These are phyloP conservation scores for Oryzias woworae DNA, from an alignment of 2,113 vertebrate genomes.

Conservation along the genomic window DNA sequence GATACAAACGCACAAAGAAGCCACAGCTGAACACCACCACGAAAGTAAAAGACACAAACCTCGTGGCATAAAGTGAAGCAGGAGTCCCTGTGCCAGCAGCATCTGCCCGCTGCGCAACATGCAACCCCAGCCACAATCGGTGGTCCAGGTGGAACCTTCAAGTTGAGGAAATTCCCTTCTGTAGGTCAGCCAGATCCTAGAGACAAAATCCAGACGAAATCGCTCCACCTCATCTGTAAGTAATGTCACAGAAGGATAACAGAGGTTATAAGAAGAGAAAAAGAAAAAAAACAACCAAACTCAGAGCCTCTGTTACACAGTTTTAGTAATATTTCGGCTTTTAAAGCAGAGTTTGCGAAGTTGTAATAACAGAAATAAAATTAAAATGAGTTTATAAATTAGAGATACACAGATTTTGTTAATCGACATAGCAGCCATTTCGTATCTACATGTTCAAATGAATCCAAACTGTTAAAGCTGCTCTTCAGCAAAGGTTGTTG, in stretches of 20 bases:
- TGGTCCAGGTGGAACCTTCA: constrained; percentile 83
- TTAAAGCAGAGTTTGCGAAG: too few relatives aligned
- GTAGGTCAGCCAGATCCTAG: constrained; percentile 89
- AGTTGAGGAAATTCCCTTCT: constrained; percentile 87
- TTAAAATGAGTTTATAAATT: too few relatives aligned
- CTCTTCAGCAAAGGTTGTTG: too few relatives aligned
- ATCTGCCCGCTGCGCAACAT: constrained; percentile 93
- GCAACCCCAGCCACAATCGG: constrained; percentile 94
- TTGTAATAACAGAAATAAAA: too few relatives aligned
- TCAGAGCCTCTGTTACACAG: too few relatives aligned
- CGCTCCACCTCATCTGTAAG: constrained; percentile 81
- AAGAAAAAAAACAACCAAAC: background rate
- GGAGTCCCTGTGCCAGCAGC: constrained; percentile 88
- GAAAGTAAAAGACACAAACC: constrained; percentile 64
- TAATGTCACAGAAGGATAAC: background rate
- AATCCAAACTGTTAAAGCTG: too few relatives aligned
- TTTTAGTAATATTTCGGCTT: too few relatives aligned
- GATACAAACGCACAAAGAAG: too few relatives aligned
- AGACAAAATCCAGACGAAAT: constrained; percentile 84
- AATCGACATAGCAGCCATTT: too few relatives aligned
- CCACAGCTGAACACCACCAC: background rate
- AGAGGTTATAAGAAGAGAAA: background rate
- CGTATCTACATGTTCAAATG: too few relatives aligned
- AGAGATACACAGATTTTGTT: too few relatives aligned
- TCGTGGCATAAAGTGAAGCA: constrained; percentile 84